Evolutionary conservation across 2,113 vertebrate genomes (phyloP).

Genomic region (Bujurquina vittata): DNA sequence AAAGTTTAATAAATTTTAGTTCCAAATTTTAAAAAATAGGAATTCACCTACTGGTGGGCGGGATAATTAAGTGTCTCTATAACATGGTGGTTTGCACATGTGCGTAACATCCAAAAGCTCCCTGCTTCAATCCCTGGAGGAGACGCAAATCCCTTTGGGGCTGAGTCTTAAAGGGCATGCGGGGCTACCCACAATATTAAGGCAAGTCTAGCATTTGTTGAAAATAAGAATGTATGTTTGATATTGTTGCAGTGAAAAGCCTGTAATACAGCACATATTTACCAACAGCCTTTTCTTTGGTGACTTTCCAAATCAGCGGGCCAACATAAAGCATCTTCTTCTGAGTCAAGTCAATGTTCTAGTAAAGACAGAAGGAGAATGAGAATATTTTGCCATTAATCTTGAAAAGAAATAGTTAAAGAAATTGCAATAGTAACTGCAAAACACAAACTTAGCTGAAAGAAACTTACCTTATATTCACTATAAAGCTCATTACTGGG

Average conservation of each 20-base stretch:
- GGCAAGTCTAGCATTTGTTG: background rate
- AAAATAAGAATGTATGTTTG: background rate
- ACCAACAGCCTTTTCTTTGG: constrained; percentile 90
- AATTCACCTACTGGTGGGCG: too few relatives aligned
- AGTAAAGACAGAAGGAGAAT: constrained; percentile 2
- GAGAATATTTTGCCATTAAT: background rate
- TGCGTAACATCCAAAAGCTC: background rate
- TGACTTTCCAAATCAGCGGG: constrained; percentile 86
- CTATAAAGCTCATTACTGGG: constrained; percentile 86
- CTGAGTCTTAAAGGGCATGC: background rate
- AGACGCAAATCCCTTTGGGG: too few relatives aligned
- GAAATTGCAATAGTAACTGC: background rate
- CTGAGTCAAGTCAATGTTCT: constrained; percentile 87
- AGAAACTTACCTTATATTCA: constrained; percentile 65
- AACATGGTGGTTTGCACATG: background rate
- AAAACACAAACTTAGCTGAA: background rate
- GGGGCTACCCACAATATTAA: background rate
- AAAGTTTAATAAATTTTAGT: too few relatives aligned
- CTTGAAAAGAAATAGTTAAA: background rate
- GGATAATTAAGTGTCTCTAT: background rate
- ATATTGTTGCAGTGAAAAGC: background rate
- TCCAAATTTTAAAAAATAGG: too few relatives aligned
- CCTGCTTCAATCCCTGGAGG: too few relatives aligned
- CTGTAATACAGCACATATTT: constrained; percentile 19
- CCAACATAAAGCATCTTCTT: constrained; percentile 86